A percentile compares a stretch with the other conserved stretches of the same genome.
Conservation (phyloP, 2,797 vertebrate species). For the Anabas testudineus region DNA sequence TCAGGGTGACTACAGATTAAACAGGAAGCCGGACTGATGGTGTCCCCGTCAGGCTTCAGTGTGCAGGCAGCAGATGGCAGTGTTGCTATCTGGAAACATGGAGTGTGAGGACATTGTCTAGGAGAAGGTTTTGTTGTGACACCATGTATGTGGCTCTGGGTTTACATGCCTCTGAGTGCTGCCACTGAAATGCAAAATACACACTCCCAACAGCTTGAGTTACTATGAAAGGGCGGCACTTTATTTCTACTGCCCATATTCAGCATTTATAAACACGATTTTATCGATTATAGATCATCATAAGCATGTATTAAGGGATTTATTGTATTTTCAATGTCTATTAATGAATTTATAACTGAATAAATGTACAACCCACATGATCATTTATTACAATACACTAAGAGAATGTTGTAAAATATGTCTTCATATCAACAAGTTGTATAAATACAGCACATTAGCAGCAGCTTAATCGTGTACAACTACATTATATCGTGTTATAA, state of each 20-base stretch:
- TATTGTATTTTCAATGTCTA: not conserved
- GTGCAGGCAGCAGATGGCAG: slow-evolving; percentile 70
- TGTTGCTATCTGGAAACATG: slow-evolving; percentile 61
- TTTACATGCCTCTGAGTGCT: slow-evolving; percentile 21
- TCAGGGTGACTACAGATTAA: not conserved
- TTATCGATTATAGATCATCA: not conserved
- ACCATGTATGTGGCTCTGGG: slow-evolving; percentile 10
- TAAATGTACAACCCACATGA: too few relatives aligned
- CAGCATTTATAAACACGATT: not conserved
- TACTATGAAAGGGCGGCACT: slow-evolving; percentile 13
- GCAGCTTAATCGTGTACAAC: too few relatives aligned
- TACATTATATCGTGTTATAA: too few relatives aligned
- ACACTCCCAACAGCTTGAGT: slow-evolving; percentile 8
- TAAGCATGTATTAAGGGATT: not conserved
- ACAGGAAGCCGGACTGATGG: not conserved
- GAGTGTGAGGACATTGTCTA: not conserved
- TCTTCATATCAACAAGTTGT: too few relatives aligned
- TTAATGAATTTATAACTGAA: not conserved
- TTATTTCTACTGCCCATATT: not conserved
- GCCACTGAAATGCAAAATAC: slow-evolving; percentile 1
- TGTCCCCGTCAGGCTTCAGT: not conserved
- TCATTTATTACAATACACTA: too few relatives aligned
- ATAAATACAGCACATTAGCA: too few relatives aligned
- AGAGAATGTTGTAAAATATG: too few relatives aligned
- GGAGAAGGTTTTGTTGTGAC: slow-evolving; percentile 19